Conservation (phyloP, 2,888 invertebrate genomes). For the Ormyrus thymus region DNA sequence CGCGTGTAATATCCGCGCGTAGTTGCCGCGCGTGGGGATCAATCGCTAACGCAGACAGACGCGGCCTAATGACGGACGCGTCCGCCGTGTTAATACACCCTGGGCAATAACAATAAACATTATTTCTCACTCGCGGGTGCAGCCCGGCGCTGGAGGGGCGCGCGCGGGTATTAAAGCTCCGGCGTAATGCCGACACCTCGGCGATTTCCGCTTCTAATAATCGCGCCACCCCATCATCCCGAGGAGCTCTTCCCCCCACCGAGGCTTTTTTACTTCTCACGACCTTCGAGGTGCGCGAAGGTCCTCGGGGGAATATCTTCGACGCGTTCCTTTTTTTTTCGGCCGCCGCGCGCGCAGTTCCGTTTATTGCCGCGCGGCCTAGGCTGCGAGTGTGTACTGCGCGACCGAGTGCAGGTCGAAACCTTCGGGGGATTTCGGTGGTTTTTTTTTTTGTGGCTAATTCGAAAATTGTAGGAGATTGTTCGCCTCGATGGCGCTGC, state of each 20-base stretch:
- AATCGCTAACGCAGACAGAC: no score
- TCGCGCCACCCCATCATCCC: neutral
- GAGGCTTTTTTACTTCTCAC: neutral
- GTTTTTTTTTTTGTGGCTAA: no score
- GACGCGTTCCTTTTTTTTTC: no score
- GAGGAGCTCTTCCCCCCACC: neutral
- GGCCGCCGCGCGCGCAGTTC: neutral
- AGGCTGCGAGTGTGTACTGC: no score
- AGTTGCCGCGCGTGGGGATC: no score
- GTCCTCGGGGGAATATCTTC: neutral
- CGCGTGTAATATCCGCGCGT: no score
- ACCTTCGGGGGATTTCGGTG: no score
- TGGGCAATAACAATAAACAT: constrained; percentile 2
- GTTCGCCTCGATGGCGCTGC: no score
- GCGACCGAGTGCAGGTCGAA: neutral
- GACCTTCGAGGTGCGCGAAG: neutral
- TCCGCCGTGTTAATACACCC: neutral
- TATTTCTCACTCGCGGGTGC: neutral
- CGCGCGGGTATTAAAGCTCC: neutral
- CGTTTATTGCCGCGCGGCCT: neutral
- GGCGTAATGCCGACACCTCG: neutral
- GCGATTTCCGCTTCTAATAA: constrained; percentile 26
- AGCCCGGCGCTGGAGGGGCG: no score
- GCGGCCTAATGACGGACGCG: neutral
- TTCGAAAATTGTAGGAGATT: no score